These are phyloP conservation scores for Astreopora myriophthalma DNA, from an alignment of 64 coral and sea anemone genomes.

Conservation along the genomic window DNA sequence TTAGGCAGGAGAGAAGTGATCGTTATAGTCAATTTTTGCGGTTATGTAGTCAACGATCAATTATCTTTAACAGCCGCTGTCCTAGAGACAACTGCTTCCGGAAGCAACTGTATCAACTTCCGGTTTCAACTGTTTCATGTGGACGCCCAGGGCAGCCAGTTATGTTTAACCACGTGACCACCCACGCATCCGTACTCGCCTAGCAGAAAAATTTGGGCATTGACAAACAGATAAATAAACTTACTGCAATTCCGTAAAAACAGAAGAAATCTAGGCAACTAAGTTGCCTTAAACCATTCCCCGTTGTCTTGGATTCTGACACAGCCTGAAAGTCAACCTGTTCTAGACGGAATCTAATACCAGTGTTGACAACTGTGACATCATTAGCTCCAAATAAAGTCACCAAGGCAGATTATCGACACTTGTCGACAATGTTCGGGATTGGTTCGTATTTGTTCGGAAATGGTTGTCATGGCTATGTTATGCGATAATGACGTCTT, in stretches of 20 bases:
- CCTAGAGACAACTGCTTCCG: neutral
- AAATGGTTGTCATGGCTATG: conserved; percentile 55
- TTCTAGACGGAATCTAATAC: conserved; percentile 51
- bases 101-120: neutral
- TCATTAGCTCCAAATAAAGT: conserved; percentile 37
- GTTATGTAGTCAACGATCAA: neutral
- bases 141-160: neutral
- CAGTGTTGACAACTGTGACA: neutral
- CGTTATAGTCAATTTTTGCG: neutral
- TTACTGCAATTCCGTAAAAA: neutral
- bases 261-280: neutral
- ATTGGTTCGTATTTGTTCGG: conserved; percentile 59
- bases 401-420: neutral
- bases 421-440: conserved; percentile 46
- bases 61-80: neutral
- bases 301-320: neutral
- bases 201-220: neutral
- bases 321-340: neutral
- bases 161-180: conserved; percentile 44
- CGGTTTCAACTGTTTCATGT: neutral
- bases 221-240: conserved; percentile 5
- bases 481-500: conserved; percentile 11
- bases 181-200: conserved; percentile 54
- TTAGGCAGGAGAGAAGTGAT: no score
- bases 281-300: neutral